Base-by-base conservation (phyloP, 2,888 invertebrate species). In the Drosophila flavopinicola region DNA sequence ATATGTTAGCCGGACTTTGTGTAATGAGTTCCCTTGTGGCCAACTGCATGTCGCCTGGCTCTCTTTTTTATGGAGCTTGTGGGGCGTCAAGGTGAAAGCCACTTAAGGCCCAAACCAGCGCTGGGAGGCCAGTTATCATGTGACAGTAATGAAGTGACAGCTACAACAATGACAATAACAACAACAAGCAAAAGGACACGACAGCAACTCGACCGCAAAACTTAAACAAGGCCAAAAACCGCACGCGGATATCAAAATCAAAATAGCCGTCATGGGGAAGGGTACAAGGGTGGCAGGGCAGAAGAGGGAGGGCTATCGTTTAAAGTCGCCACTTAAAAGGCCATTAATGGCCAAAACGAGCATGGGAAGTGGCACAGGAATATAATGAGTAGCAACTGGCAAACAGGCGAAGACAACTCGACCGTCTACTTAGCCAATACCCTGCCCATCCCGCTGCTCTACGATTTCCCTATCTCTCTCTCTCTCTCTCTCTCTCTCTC, bases 81-180 rank as follows among this genome's bases (percentile, higher is more conserved):
- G 58, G 27, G 67, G 75, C 53, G 70, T 63, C 80, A 83, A 80
- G 85, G 87, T 80, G 70, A 86, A 84, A 79, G 86, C 65, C 80
- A 80, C 85, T 80, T 86, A 80, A 84, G 59, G 77, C 48, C 48
- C 57, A 52, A 57, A 35, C 20, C 51, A 41, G 30, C 58, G 58
- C 49, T 49, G 15, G 24, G 49, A n/a, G 15, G 13, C 57, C 75
- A 76, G 79, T 84, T 79, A 79, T 86, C 79, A 75, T 76, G 80
- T 79, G 86, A 75, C 86, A 72, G 73, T 79, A 86, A 79, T 79
- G 76, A 79, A 86, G 86, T 86, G 78, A 85, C 85, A 82, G 78
- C 63, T 49, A 61, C 75, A 74, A 74, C 82, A 57, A 51, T 53
- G 29, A 35, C 45, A 51, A 27, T 11, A 15, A 54, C 45, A 51